phyloP scores from a whole-genome alignment of 2,113 vertebrate genomes.

The Neolamprologus devosi region DNA sequence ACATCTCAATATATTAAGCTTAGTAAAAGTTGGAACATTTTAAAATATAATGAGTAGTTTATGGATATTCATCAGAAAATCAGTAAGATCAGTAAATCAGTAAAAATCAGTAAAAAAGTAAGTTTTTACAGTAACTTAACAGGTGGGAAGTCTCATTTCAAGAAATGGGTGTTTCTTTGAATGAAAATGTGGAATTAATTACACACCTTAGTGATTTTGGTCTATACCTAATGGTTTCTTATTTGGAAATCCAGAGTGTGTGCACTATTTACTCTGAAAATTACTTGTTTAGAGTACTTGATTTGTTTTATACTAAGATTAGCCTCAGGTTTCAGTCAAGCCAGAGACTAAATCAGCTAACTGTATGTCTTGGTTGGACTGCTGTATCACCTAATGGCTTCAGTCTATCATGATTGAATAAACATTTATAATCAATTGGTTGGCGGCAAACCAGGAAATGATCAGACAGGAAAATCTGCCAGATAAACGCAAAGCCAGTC shows the following conservation, averaged over 20 bases:
- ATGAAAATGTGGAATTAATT: conserved; percentile 73
- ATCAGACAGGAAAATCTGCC: not conserved
- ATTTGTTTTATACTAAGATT: conserved; percentile 9
- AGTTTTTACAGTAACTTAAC: not conserved
- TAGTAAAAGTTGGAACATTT: not conserved
- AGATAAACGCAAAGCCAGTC: not conserved
- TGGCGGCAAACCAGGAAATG: conserved; percentile 3
- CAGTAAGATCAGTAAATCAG: not conserved
- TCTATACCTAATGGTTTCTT: conserved; percentile 40
- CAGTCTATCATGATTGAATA: conserved; percentile 19
- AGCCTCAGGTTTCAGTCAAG: not conserved
- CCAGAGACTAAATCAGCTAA: not conserved
- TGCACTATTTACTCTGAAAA: not conserved
- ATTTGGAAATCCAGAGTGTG: conserved; percentile 5
- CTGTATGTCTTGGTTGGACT: not conserved
- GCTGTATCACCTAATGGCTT: not conserved
- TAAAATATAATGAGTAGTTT: not conserved
- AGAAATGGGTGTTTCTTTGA: conserved; percentile 44
- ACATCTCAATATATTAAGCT: not conserved
- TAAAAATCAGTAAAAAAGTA: not conserved
- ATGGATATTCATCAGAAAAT: not conserved
- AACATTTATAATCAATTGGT: conserved; percentile 15
- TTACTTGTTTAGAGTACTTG: conserved; percentile 10
- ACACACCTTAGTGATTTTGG: conserved; percentile 57
- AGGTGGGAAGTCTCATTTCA: not conserved